Conservation (phyloP, 53 echinoderm and acorn worm genomes). For the Temnopleurus reevesii region DNA sequence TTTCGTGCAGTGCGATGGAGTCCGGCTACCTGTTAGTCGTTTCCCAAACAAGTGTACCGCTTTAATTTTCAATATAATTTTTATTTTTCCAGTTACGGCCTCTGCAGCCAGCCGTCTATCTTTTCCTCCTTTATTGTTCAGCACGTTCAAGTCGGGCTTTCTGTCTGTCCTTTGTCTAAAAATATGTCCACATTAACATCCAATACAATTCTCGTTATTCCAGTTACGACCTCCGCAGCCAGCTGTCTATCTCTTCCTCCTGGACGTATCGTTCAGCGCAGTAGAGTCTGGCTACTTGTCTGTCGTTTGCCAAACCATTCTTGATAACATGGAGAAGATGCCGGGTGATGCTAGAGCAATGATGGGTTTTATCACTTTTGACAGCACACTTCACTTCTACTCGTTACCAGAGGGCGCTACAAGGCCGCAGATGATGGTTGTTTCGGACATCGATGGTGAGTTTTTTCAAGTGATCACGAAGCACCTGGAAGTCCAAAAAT, state of each 20-base stretch:
- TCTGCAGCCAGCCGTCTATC: slow-evolving; percentile 92
- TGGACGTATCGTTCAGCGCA: slow-evolving; percentile 91
- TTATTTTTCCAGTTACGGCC: slow-evolving; percentile 72
- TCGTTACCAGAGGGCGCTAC: slow-evolving; percentile 86
- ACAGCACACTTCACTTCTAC: slow-evolving; percentile 98
- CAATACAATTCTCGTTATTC: neutral
- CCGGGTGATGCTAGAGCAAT: slow-evolving; percentile 93
- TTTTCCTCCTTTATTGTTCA: slow-evolving; percentile 86
- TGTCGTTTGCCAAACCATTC: slow-evolving; percentile 81
- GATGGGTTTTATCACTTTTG: slow-evolving; percentile 92
- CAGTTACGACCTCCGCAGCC: slow-evolving; percentile 99
- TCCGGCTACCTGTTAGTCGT: slow-evolving; percentile 79
- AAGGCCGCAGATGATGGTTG: slow-evolving; percentile 93
- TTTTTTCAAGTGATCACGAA: too few species aligned
- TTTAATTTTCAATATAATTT: neutral
- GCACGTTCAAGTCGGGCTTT: slow-evolving; percentile 87
- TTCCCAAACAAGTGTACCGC: slow-evolving; percentile 70
- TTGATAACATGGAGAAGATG: slow-evolving; percentile 82
- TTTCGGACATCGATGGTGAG: slow-evolving; percentile 95
- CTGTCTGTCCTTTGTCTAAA: slow-evolving; percentile 84
- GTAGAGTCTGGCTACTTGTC: slow-evolving; percentile 94
- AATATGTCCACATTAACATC: too few species aligned
- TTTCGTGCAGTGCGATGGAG: slow-evolving; percentile 87
- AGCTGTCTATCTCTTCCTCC: slow-evolving; percentile 93
- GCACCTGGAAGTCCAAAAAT: too few species aligned